Evolutionary conservation across 2,113 vertebrate genomes (phyloP).

Genomic region (Protomyctophum bolini): DNA sequence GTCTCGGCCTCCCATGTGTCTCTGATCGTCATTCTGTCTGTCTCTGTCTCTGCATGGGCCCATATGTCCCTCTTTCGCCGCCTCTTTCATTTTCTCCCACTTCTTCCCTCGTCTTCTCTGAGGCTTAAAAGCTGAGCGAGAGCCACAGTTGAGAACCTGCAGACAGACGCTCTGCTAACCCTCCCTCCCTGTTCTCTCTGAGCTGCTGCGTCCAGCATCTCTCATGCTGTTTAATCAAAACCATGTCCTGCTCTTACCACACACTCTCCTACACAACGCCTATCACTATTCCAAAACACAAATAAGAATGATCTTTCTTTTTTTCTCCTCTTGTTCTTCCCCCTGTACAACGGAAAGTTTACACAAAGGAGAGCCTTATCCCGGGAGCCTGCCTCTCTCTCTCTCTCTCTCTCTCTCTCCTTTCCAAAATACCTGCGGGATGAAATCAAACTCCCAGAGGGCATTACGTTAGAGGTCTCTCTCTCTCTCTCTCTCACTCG

Average conservation of each 20-base stretch:
- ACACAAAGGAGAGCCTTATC: slow-evolving; percentile 55
- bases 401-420: neutral
- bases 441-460: slow-evolving; percentile 64
- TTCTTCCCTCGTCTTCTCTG: neutral
- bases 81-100: slow-evolving; percentile 2
- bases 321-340: slow-evolving; percentile 26
- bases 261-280: slow-evolving; percentile 32
- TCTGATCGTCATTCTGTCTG: no score
- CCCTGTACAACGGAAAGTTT: slow-evolving; percentile 56
- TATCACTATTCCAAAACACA: slow-evolving; percentile 25
- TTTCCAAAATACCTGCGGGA: slow-evolving; percentile 67
- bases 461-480: slow-evolving; percentile 43
- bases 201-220: slow-evolving; percentile 34
- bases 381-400: slow-evolving; percentile 34
- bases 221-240: slow-evolving; percentile 63
- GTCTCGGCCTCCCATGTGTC: neutral
- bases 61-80: slow-evolving; percentile 51
- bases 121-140: slow-evolving; percentile 36
- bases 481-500: neutral
- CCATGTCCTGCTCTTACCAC: slow-evolving; percentile 53
- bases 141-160: slow-evolving; percentile 43
- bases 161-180: slow-evolving; percentile 46
- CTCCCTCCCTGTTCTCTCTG: neutral
- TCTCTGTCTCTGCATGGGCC: neutral
- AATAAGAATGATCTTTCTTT: slow-evolving; percentile 35